Percentiles rank a stretch among this genome's conserved stretches.
These are phyloP conservation scores for Linnaemya tessellans DNA, from an alignment of 2,888 invertebrate genomes.

Conservation along the genomic window DNA sequence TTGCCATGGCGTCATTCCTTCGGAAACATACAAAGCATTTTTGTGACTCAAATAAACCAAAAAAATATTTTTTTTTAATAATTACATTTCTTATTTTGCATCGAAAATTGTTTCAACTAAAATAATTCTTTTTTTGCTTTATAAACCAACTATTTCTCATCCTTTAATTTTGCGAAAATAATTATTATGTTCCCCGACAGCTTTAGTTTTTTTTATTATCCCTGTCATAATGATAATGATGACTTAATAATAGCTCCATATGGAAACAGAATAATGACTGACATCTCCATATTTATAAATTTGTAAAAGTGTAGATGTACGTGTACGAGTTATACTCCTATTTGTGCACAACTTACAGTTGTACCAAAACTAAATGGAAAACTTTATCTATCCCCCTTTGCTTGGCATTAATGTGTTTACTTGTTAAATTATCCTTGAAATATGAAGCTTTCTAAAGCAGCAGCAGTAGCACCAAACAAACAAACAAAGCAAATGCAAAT, in stretches of 20 bases:
- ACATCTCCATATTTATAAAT: neutral
- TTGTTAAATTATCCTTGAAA: conserved; percentile 69
- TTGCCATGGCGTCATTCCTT: no score
- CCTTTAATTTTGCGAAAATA: conserved; percentile 49
- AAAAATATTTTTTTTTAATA: no score
- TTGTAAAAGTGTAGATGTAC: neutral
- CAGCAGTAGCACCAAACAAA: no score
- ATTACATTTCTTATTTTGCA: neutral
- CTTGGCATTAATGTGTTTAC: conserved; percentile 43
- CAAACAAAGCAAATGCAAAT: neutral
- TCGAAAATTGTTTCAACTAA: neutral
- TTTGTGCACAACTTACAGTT: conserved; percentile 5
- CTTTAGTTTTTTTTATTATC: conserved; percentile 39
- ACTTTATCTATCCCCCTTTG: neutral
- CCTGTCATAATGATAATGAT: conserved; percentile 29
- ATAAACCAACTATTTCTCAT: conserved; percentile 32
- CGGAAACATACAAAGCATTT: no score
- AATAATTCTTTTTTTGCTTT: neutral
- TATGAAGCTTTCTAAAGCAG: conserved; percentile 41
- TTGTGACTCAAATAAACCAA: no score
- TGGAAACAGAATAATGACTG: conserved; percentile 45
- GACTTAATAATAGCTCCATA: conserved; percentile 62
- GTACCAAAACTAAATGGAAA: conserved; percentile 13
- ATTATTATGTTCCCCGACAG: conserved; percentile 33
- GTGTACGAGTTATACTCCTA: neutral